A percentile compares a stretch with the other conserved stretches of the same genome.
Evolutionary conservation across 2,797 vertebrate species (phyloP).

Genomic region (Knipowitschia caucasica): DNA sequence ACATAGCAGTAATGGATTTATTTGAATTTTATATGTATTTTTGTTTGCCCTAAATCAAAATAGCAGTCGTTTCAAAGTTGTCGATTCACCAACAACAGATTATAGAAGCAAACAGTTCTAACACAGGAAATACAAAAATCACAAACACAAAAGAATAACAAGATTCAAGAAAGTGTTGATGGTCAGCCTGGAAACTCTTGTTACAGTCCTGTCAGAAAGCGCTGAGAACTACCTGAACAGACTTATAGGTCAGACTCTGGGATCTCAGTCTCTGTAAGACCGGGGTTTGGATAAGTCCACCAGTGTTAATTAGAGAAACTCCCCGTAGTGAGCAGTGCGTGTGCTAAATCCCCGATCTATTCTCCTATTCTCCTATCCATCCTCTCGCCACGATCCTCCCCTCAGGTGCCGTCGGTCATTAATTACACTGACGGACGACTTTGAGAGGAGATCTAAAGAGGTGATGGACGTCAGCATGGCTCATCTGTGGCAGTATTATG

Average conservation of each 20-base stretch:
- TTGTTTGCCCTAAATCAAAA: too few relatives aligned
- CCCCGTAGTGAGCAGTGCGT: neutral
- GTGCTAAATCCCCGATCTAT: conserved; percentile 7
- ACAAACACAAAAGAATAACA: too few relatives aligned
- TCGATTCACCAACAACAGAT: too few relatives aligned
- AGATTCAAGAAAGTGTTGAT: too few relatives aligned
- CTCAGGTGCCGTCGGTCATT: conserved; percentile 43
- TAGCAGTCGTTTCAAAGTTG: too few relatives aligned
- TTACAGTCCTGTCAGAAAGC: neutral
- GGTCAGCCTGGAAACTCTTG: too few relatives aligned
- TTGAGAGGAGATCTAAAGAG: conserved; percentile 36
- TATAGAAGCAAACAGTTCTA: too few relatives aligned
- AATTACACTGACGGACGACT: conserved; percentile 61
- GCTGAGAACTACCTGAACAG: neutral
- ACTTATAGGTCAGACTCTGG: conserved; percentile 17
- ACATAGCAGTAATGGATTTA: too few relatives aligned
- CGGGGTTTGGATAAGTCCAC: conserved; percentile 1
- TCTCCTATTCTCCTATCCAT: conserved; percentile 21
- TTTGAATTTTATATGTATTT: too few relatives aligned
- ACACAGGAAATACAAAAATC: too few relatives aligned
- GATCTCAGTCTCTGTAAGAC: conserved; percentile 1
- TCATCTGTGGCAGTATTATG: conserved; percentile 58
- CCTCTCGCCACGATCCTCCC: conserved; percentile 28
- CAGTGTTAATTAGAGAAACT: conserved; percentile 9
- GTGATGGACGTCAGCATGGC: conserved; percentile 46